A percentile compares a stretch with the other conserved stretches of the same genome.
These are phyloP conservation scores for Synergus gifuensis DNA, from an alignment of 2,888 invertebrate species.

Conservation along the genomic window DNA sequence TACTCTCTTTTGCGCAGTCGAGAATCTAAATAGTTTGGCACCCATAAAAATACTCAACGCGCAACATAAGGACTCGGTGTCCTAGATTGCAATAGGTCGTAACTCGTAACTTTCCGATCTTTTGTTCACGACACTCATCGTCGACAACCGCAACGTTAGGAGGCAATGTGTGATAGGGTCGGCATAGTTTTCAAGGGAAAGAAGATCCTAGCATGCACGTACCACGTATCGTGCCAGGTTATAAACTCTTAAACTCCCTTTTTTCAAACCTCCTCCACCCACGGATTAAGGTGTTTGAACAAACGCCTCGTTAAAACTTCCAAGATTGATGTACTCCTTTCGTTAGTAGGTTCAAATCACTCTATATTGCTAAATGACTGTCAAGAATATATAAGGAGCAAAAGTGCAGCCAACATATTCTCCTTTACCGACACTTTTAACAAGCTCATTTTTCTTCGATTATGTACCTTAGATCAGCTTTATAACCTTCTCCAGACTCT, in stretches of 20 bases:
- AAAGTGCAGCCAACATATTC: neutral
- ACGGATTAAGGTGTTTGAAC: constrained; percentile 24
- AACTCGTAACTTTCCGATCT: constrained; percentile 48
- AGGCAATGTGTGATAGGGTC: neutral
- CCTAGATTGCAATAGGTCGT: constrained; percentile 44
- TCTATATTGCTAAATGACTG: constrained; percentile 12
- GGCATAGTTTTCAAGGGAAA: constrained; percentile 27
- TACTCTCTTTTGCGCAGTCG: constrained; percentile 25
- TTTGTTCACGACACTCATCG: constrained; percentile 49
- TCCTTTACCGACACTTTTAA: neutral
- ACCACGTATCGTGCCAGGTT: constrained; percentile 34
- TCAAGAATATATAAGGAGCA: neutral
- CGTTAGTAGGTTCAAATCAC: neutral
- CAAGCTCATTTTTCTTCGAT: neutral
- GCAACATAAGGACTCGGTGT: constrained; percentile 29
- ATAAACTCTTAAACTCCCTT: constrained; percentile 29
- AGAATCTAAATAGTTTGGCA: constrained; percentile 40
- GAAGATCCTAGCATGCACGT: constrained; percentile 18
- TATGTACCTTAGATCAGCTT: neutral
- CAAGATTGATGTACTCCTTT: constrained; percentile 20
- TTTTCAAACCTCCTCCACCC: neutral
- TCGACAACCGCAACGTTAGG: neutral
- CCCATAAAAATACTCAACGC: constrained; percentile 42
- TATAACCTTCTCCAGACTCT: neutral
- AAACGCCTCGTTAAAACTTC: constrained; percentile 33